phyloP scores from a whole-genome alignment of 2,888 invertebrate species.

The Erebia epiphron region DNA sequence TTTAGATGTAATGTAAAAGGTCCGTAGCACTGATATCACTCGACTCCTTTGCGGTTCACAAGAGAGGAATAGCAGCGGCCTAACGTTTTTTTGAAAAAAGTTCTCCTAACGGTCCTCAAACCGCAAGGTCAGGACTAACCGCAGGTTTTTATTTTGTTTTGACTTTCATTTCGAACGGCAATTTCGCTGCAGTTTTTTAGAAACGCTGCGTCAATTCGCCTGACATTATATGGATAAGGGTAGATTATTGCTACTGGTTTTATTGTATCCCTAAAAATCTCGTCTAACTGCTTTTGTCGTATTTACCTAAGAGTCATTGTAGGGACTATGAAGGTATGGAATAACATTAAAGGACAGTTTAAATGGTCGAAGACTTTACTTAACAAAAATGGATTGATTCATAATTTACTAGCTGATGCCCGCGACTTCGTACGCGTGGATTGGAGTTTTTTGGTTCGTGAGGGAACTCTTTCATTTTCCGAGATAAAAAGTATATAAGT shows the following conservation, averaged over 20 bases:
- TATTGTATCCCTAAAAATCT: neutral
- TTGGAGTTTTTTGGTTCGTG: too few species aligned
- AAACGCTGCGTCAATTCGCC: conserved; percentile 35
- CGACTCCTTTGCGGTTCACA: conserved; percentile 69
- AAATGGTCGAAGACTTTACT: too few species aligned
- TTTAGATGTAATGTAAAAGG: conserved; percentile 28
- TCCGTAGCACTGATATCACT: conserved; percentile 59
- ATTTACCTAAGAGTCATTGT: neutral
- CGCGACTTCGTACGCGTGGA: too few species aligned
- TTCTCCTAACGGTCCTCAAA: conserved; percentile 62
- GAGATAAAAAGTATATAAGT: too few species aligned
- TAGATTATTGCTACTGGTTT: conserved; percentile 5
- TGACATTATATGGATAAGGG: conserved; percentile 18
- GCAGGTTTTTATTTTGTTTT: conserved; percentile 56
- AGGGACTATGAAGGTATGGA: too few species aligned
- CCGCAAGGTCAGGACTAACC: conserved; percentile 72
- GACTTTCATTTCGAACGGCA: conserved; percentile 41
- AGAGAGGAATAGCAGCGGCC: conserved; percentile 75
- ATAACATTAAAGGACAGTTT: too few species aligned
- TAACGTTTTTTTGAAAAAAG: conserved; percentile 63
- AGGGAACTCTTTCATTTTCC: too few species aligned
- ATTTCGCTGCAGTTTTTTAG: conserved; percentile 38
- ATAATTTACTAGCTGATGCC: too few species aligned
- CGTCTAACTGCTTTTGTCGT: neutral
- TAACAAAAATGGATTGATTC: too few species aligned